Percentiles rank a stretch among this genome's conserved stretches.
Conservation (phyloP, 2,113 vertebrate genomes). For the Sakesphorus luctuosus region DNA sequence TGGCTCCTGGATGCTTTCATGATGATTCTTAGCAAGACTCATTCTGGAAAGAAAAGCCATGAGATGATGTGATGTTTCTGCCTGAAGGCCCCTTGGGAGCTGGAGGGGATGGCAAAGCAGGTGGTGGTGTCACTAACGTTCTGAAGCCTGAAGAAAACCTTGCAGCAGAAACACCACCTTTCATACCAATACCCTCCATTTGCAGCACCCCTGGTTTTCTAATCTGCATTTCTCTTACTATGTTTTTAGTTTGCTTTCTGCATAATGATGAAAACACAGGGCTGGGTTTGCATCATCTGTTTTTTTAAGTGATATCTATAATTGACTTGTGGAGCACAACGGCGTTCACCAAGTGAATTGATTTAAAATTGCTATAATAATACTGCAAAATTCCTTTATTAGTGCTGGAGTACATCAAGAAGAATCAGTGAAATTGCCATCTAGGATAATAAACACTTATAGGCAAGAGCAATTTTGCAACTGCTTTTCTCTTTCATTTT, state of each 20-base stretch:
- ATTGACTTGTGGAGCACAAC: constrained; percentile 29
- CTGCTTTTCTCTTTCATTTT: constrained; percentile 18
- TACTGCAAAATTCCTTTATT: constrained; percentile 59
- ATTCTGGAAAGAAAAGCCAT: background rate
- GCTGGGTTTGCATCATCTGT: background rate
- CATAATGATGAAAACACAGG: background rate
- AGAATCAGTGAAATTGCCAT: constrained; percentile 58
- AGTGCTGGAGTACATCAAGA: constrained; percentile 30
- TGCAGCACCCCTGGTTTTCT: background rate
- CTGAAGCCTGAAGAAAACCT: constrained; percentile 5
- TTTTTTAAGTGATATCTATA: constrained; percentile 38
- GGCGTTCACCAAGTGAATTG: background rate
- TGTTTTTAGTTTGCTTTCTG: constrained; percentile 23
- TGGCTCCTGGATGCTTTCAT: background rate
- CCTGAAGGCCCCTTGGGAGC: constrained; percentile 1
- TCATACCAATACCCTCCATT: background rate
- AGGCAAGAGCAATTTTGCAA: constrained; percentile 42
- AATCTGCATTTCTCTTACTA: background rate
- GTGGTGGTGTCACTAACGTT: background rate
- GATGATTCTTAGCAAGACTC: background rate
- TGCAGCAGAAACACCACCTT: background rate
- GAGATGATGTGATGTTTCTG: background rate
- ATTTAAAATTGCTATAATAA: constrained; percentile 66
- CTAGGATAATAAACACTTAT: constrained; percentile 57
- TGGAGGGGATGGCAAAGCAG: background rate